Percentiles rank a stretch among this genome's conserved stretches.
These are phyloP conservation scores for Aphodius granarius DNA, from an alignment of 2,888 invertebrate genomes.

Conservation along the genomic window DNA sequence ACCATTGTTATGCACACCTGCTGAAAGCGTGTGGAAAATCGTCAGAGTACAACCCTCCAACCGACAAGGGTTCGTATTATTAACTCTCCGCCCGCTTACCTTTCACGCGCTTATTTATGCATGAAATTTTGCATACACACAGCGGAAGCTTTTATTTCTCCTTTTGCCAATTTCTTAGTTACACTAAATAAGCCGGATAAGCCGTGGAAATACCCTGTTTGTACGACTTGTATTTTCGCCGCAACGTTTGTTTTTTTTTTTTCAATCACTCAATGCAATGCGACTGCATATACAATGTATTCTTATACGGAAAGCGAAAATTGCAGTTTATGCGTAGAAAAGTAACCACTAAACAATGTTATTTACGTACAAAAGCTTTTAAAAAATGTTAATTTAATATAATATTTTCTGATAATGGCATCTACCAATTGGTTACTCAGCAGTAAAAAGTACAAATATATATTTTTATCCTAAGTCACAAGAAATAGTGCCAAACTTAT, in stretches of 20 bases:
- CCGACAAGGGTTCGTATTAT: background rate
- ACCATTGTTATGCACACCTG: background rate
- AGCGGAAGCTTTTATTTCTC: background rate
- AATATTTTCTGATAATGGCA: too few species aligned
- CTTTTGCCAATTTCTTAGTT: background rate
- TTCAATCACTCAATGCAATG: background rate
- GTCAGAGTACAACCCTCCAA: background rate
- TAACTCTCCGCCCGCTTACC: background rate
- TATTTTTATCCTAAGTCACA: too few species aligned
- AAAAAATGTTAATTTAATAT: too few species aligned
- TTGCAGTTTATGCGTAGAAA: background rate
- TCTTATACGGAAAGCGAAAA: background rate
- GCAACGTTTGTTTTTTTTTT: background rate
- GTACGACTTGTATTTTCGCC: background rate
- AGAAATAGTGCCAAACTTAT: too few species aligned
- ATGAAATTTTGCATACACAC: slow-evolving; percentile 12
- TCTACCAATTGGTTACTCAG: too few species aligned
- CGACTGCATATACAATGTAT: background rate
- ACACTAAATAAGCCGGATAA: background rate
- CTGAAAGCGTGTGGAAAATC: background rate
- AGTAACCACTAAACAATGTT: background rate
- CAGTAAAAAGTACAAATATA: too few species aligned
- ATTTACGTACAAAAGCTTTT: background rate
- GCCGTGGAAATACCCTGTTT: background rate
- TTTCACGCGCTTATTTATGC: slow-evolving; percentile 7